Evolutionary conservation across 2,797 vertebrate genomes (phyloP), one percentile per base, ranked within the genome.

Genomic region (Poeciliopsis paucimaculata): DNA sequence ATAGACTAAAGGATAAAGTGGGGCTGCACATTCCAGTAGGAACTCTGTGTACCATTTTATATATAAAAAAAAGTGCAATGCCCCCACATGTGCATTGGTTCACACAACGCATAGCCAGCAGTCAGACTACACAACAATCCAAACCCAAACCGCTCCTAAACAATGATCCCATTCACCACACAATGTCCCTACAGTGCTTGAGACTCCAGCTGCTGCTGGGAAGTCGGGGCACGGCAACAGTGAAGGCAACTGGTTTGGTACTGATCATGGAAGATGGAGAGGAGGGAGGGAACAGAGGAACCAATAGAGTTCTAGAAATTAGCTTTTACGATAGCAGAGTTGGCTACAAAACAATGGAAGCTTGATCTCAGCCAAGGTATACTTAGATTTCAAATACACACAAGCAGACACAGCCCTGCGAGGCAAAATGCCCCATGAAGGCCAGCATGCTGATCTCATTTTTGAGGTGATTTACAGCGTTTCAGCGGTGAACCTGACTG

Each of bases 391-490:
- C 76, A 45, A 39, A 20, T 23, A 49, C 71, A 62, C 16, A 45
- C 57, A 55, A 79, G 86, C 76, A 81, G 73, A 73, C 18, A 51
- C 64, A 75, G 49, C 62, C 43, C 75, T 85, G 47, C 36, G 77
- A 74, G 77, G 75, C 75, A 72, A 80, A 84, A 87, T 53, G 60
- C 1, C 41, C 62, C 72, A 47, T 71, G 36, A n/a, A 80, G 60
- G 86, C 89, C 89, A 92, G 77, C 80, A 68, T 72, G 81, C 82
- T 90, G 87, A 91, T 86, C 88, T 89, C 88, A 90, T 87, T 79
- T 84, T 72, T 72, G 79, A 85, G 74, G 76, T 73, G 84, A 84
- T 71, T 73, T 84, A 47, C 39, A 43, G 72, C 73, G 47, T 80
- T 84, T 75, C 72, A 84, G 43, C 71, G 26, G 23, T 41, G 49